Conservation (phyloP, 1,140 invertebrate genomes). For the Reticulitermes speratus region DNA sequence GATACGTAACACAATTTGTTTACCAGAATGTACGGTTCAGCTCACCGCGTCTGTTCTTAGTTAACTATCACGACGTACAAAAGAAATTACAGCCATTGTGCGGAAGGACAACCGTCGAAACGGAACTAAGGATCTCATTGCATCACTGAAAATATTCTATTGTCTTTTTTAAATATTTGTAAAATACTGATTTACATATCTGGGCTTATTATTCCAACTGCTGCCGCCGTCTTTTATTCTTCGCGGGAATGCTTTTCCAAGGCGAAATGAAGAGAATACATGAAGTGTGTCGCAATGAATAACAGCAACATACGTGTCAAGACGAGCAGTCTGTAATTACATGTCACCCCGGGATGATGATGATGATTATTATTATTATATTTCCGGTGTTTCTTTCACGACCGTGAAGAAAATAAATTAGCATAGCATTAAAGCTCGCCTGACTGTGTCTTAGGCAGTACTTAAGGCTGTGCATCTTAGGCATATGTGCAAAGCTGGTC, state of each 20-base stretch:
- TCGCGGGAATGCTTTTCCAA: not conserved
- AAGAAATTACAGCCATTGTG: not conserved
- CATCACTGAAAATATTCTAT: not conserved
- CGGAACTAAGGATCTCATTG: constrained; percentile 23
- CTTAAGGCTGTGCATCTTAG: no score
- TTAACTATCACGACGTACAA: not conserved
- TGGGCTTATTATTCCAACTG: not conserved
- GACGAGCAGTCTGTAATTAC: not conserved
- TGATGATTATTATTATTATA: not conserved
- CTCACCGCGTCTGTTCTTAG: not conserved
- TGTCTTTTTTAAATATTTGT: constrained; percentile 7
- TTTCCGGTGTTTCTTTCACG: not conserved
- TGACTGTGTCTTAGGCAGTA: not conserved
- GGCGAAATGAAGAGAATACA: not conserved
- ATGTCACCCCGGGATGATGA: not conserved
- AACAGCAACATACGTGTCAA: not conserved
- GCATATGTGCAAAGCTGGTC: not conserved
- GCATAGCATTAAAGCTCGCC: not conserved
- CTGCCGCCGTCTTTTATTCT: not conserved
- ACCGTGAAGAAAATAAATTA: constrained; percentile 14
- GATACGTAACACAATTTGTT: constrained; percentile 1
- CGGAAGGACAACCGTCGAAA: constrained; percentile 23
- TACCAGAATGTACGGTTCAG: not conserved
- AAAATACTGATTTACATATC: constrained; percentile 14
- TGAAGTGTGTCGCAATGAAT: constrained; percentile 6